These are phyloP conservation scores for Parazoanthus atlanticus DNA, from an alignment of 92 coral and sea anemone genomes.

Conservation along the genomic window DNA sequence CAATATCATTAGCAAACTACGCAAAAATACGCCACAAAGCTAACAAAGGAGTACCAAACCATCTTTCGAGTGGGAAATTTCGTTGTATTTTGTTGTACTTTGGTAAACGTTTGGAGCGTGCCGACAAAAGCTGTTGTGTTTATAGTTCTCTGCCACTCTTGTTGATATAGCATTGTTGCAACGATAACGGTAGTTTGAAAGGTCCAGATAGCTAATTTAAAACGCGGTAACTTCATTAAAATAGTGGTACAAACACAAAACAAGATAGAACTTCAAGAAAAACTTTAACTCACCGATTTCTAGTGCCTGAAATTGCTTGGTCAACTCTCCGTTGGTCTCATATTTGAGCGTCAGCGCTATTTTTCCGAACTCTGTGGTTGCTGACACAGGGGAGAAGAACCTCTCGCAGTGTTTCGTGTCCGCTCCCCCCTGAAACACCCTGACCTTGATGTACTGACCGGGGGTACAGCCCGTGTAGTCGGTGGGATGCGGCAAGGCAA, in stretches of 20 bases:
- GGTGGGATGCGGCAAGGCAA: conserved; percentile 59
- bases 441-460: conserved; percentile 67
- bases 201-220: background rate
- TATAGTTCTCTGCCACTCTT: too few species aligned
- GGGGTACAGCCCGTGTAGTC: conserved; percentile 63
- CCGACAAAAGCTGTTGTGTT: too few species aligned
- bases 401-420: conserved; percentile 50
- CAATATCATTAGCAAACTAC: too few species aligned
- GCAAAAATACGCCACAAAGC: too few species aligned
- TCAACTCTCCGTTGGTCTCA: conserved; percentile 59
- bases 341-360: conserved; percentile 53
- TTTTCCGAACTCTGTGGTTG: conserved; percentile 53
- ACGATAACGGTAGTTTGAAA: too few species aligned
- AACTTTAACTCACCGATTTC: conserved; percentile 51
- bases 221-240: background rate
- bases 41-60: too few species aligned
- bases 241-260: background rate
- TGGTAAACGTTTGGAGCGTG: too few species aligned
- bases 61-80: too few species aligned
- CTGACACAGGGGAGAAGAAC: conserved; percentile 68
- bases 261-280: background rate
- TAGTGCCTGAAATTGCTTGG: conserved; percentile 49
- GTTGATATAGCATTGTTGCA: too few species aligned
- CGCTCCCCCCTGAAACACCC: conserved; percentile 17
- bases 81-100: too few species aligned